A percentile compares a stretch with the other conserved stretches of the same genome.
phyloP scores from a whole-genome alignment of 2,888 invertebrate genomes.

The Stenurella melanura region DNA sequence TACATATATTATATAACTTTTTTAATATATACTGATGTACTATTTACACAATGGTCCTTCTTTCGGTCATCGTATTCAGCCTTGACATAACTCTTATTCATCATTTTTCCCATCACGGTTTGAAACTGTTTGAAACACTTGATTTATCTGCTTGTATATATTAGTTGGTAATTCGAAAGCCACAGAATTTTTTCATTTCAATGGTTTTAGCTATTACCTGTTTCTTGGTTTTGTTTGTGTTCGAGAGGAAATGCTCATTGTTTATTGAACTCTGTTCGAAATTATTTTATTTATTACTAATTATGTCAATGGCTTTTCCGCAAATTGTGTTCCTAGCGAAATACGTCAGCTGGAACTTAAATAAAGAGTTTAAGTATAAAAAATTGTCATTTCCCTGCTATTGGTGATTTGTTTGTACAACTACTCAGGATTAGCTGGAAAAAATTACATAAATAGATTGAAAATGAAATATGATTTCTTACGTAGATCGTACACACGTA shows the following conservation, averaged over 20 bases:
- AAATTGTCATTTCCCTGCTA: too few species aligned
- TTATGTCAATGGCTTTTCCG: slow-evolving; percentile 6
- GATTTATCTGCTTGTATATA: slow-evolving; percentile 45
- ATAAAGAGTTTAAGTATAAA: too few species aligned
- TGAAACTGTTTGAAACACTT: slow-evolving; percentile 50
- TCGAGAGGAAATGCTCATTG: slow-evolving; percentile 26
- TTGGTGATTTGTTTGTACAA: too few species aligned
- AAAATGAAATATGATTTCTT: too few species aligned
- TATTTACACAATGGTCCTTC: slow-evolving; percentile 35
- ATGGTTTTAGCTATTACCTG: slow-evolving; percentile 5
- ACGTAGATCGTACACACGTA: too few species aligned
- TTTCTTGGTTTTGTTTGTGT: slow-evolving; percentile 12
- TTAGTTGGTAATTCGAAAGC: slow-evolving; percentile 27
- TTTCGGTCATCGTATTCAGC: slow-evolving; percentile 44
- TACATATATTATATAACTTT: slow-evolving; percentile 28
- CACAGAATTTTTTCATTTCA: slow-evolving; percentile 34
- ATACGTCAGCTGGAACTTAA: too few species aligned
- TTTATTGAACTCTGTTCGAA: slow-evolving; percentile 28
- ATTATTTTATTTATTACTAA: slow-evolving; percentile 27
- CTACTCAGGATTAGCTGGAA: too few species aligned
- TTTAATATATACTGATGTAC: not conserved
- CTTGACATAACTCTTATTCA: slow-evolving; percentile 59
- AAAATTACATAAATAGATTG: too few species aligned
- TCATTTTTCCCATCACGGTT: slow-evolving; percentile 58
- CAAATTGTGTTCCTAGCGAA: not conserved